Evolutionary conservation across 2,888 invertebrate species (phyloP).

Genomic region (Biston betularia): DNA sequence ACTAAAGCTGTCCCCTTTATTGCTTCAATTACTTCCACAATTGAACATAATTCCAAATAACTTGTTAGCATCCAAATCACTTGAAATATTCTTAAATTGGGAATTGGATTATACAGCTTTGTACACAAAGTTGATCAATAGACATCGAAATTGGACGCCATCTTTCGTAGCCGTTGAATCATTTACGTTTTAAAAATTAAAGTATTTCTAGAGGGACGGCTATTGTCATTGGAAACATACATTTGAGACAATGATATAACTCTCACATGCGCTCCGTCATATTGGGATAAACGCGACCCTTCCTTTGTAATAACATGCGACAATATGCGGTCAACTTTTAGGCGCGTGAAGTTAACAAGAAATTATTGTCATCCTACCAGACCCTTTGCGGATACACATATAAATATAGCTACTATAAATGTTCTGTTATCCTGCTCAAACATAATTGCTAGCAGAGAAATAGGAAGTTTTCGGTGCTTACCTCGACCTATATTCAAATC

Average conservation of each 20-base stretch:
- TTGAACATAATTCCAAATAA: conserved; percentile 8
- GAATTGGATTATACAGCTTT: not conserved
- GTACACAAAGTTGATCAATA: not conserved
- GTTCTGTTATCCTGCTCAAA: conserved; percentile 24
- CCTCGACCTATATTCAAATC: conserved; percentile 28
- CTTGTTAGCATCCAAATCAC: not conserved
- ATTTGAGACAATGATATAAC: conserved; percentile 57
- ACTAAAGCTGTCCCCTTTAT: conserved; percentile 66
- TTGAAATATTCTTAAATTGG: not conserved
- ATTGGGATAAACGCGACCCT: conserved; percentile 61
- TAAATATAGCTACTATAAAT: conserved; percentile 13
- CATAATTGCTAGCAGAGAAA: conserved; percentile 19
- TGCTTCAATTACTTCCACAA: conserved; percentile 44
- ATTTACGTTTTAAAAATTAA: not conserved
- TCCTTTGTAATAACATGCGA: conserved; percentile 61
- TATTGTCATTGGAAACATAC: conserved; percentile 51
- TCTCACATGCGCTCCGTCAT: conserved; percentile 62
- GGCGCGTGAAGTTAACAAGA: conserved; percentile 56
- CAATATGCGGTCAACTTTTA: conserved; percentile 64
- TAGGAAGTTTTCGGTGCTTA: conserved; percentile 6
- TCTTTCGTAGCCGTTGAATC: conserved; percentile 1
- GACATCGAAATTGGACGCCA: not conserved
- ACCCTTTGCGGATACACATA: conserved; percentile 24
- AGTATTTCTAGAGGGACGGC: conserved; percentile 49
- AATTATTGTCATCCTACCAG: conserved; percentile 51